Base-by-base conservation (phyloP, 2,888 invertebrate species). In the Nesidiocoris tenuis region DNA sequence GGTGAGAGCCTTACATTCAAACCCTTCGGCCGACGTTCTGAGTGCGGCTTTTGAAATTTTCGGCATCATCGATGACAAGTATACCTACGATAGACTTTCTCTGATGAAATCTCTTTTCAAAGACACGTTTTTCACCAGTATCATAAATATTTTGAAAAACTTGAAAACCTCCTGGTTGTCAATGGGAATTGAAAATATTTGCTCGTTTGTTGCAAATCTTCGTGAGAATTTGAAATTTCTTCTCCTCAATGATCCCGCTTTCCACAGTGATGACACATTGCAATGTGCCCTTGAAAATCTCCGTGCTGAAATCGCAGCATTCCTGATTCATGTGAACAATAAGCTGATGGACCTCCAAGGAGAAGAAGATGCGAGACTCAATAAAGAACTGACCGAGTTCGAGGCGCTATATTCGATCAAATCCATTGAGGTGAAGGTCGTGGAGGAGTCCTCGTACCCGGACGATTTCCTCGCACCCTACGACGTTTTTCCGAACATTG, bases 401-500 rank as follows among this genome's bases (percentile, higher is more conserved):
- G 19, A 24, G 5, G 23, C 23, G 7, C 59, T 70, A 3, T 16
- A 16, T 17, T 9, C 21, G 5, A 70, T 70, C 1, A 5, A 59
- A 19, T 57, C n/a, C 55, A 54, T 54, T n/a, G 63, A 72, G 16
- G 63, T 22, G 63, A 2, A 17, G 2, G n/a, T 19, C n/a, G n/a
- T 64, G 23, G 22, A 19, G 2, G 63, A 63, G 55, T 21, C 63
- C 7, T 1, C 61, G 12, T 23, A 72, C 21, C 72, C 72, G 1
- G 64, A 54, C 1, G 55, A 55, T 61, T 64, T 72, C 17, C 23
- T 18, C n/a, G 1, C 23, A 12, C 70, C 59, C 5, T 54, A 61
- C 18, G 55, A 16, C 17, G 55, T 72, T 2, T 23, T 54, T 39
- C 72, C 72, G 1, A 90, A 90, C 81, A 87, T 89, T 72, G 82